These are phyloP conservation scores for Ceratothoa steindachneri DNA, from an alignment of 2,888 invertebrate species.

Conservation along the genomic window DNA sequence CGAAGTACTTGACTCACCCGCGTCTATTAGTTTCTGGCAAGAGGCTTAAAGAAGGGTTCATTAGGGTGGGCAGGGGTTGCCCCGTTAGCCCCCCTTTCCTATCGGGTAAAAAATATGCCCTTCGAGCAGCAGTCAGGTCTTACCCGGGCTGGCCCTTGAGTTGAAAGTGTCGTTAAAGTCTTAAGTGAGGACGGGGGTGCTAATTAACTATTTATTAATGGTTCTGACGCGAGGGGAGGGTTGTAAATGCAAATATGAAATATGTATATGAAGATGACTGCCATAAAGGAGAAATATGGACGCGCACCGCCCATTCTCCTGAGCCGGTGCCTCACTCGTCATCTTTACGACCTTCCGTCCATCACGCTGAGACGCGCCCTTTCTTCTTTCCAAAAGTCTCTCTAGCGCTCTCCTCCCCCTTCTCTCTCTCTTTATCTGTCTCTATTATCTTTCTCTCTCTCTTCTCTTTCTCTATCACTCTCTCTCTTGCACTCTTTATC, in stretches of 20 bases:
- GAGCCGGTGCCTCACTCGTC: constrained; percentile 61
- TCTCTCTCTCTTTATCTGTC: constrained; percentile 8
- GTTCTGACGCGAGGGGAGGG: constrained; percentile 58
- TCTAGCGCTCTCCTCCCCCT: not conserved
- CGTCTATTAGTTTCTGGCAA: too few species aligned
- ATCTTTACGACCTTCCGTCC: constrained; percentile 68
- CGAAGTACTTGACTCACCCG: too few species aligned
- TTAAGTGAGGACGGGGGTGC: constrained; percentile 49
- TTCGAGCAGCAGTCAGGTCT: too few species aligned
- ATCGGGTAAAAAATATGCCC: too few species aligned
- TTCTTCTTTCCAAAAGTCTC: not conserved
- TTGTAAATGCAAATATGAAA: constrained; percentile 59
- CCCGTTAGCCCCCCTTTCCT: too few species aligned
- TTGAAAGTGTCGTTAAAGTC: not conserved
- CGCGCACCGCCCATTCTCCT: constrained; percentile 69
- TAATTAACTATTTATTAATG: constrained; percentile 63
- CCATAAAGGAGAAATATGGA: constrained; percentile 76
- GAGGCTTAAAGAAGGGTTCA: too few species aligned
- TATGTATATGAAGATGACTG: constrained; percentile 59
- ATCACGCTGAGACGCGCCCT: constrained; percentile 55
- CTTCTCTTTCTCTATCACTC: constrained; percentile 22
- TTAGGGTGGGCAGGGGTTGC: too few species aligned
- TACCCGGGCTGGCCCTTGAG: not conserved
- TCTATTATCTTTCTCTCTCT: not conserved
- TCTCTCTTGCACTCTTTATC: constrained; percentile 17